Evolutionary conservation across 2,113 vertebrate species (phyloP), one percentile per base, ranked within the genome.

Genomic region (Prochilodus magdalenae): DNA sequence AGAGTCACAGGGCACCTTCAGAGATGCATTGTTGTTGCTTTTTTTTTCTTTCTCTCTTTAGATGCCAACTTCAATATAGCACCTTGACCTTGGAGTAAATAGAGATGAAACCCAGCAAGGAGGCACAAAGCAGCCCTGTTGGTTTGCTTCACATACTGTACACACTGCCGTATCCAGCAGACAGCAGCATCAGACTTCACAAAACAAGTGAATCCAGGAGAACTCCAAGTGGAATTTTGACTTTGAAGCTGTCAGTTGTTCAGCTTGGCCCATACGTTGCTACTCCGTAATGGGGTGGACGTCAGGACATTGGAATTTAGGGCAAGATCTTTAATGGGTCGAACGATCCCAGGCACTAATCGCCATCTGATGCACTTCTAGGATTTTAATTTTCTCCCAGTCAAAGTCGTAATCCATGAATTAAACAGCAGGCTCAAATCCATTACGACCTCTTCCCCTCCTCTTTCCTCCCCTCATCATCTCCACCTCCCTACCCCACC

Each of bases 381-480:
- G 79, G 22, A 65, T 80, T 78, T 84, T 81, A 63, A 77, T 88
- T 85, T 89, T 83, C 80, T 89, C 86, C 49, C 70, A 85, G 88
- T 63, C 90, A 91, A 91, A 85, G 88, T 88, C 87, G 87, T 90
- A 86, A 90, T 90, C 80, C 86, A 88, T 92, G 81, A 91, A 92
- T 92, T 87, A 94, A 91, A 90, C 90, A 91, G 83, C 78, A 83
- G 84, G 60, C 83, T 88, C 89, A 89, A 91, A 92, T 89, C 90
- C 89, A 92, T 92, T 91, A 90, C 69, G 75, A 77, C 85, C 82
- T 86, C 74, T 63, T 67, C 51, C 70, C 30, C 74, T 79, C 67
- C 77, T 1, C 51, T 36, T 55, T 47, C n/a, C 29, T 12, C 20
- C 59, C 47, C 33, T 72, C 78, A 15, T 59, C 1, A 44, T 44